These are phyloP conservation scores for Diplodus puntazzo DNA, from an alignment of 2,797 vertebrate genomes.

Conservation along the genomic window DNA sequence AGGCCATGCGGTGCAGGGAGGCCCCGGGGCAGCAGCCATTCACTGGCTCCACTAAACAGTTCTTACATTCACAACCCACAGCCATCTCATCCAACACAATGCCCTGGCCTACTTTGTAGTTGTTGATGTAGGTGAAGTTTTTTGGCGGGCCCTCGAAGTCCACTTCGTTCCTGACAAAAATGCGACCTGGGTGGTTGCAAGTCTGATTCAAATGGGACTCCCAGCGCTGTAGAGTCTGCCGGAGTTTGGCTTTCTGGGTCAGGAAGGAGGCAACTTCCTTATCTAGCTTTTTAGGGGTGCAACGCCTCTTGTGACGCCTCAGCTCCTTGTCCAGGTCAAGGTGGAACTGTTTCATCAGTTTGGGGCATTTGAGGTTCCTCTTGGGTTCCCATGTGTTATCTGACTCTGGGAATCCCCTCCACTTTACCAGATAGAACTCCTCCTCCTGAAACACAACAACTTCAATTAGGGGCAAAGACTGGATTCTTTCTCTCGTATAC, in stretches of 20 bases:
- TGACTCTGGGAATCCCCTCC: conserved; percentile 87
- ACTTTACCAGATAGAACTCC: conserved; percentile 93
- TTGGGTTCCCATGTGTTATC: conserved; percentile 92
- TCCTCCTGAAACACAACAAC: conserved; percentile 80
- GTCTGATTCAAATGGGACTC: conserved; percentile 88
- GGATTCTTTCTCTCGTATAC: background rate
- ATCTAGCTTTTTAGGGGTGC: conserved; percentile 78
- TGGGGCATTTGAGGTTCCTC: conserved; percentile 89
- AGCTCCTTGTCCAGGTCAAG: conserved; percentile 87
- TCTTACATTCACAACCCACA: conserved; percentile 89
- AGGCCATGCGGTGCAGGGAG: conserved; percentile 89
- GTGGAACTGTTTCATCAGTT: conserved; percentile 89
- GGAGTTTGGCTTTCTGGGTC: conserved; percentile 88
- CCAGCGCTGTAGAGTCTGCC: conserved; percentile 86
- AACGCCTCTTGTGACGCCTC: conserved; percentile 69
- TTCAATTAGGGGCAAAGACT: background rate
- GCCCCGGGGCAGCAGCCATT: conserved; percentile 91
- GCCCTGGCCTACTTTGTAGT: conserved; percentile 89
- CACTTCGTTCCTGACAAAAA: conserved; percentile 90
- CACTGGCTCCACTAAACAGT: conserved; percentile 86
- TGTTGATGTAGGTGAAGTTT: conserved; percentile 92
- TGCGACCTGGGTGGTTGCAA: conserved; percentile 89
- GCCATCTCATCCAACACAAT: conserved; percentile 87
- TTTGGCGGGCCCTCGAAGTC: conserved; percentile 91
- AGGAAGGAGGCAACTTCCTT: conserved; percentile 81